A percentile compares a stretch with the other conserved stretches of the same genome.
Evolutionary conservation across 2,888 invertebrate species (phyloP).

Genomic region (Chrysolina oricalcia): DNA sequence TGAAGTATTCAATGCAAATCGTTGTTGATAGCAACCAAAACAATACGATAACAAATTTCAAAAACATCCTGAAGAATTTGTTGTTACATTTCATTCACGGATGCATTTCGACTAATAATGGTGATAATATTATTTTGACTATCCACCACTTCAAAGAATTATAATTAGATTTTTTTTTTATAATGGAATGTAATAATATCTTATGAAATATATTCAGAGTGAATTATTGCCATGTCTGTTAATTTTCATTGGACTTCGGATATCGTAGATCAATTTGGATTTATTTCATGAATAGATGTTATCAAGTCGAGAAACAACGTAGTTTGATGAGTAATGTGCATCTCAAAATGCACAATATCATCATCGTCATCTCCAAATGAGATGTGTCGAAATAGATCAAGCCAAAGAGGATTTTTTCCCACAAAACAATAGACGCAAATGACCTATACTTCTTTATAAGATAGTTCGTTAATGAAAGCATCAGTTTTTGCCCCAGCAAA

Average conservation of each 20-base stretch:
- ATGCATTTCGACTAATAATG: not conserved
- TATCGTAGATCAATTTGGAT: constrained; percentile 38
- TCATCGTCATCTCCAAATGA: not conserved
- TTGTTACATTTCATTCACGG: not conserved
- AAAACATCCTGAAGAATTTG: constrained; percentile 10
- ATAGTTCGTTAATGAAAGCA: no score
- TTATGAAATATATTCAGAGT: not conserved
- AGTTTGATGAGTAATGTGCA: constrained; percentile 10
- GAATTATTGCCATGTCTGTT: no score
- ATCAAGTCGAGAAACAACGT: constrained; percentile 34
- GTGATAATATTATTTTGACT: constrained; percentile 11
- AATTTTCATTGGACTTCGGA: constrained; percentile 28
- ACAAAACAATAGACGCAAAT: no score
- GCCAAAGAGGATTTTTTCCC: no score
- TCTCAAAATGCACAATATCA: not conserved
- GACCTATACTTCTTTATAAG: no score
- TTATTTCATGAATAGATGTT: constrained; percentile 23
- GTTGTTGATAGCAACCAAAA: no score
- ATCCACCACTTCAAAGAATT: not conserved
- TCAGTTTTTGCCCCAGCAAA: no score
- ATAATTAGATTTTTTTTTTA: not conserved
- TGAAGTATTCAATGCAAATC: not conserved
- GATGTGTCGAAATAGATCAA: no score
- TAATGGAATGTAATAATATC: not conserved
- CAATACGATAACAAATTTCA: not conserved